These are phyloP conservation scores for Gila robusta DNA, from an alignment of 2,797 vertebrate species.

Conservation along the genomic window DNA sequence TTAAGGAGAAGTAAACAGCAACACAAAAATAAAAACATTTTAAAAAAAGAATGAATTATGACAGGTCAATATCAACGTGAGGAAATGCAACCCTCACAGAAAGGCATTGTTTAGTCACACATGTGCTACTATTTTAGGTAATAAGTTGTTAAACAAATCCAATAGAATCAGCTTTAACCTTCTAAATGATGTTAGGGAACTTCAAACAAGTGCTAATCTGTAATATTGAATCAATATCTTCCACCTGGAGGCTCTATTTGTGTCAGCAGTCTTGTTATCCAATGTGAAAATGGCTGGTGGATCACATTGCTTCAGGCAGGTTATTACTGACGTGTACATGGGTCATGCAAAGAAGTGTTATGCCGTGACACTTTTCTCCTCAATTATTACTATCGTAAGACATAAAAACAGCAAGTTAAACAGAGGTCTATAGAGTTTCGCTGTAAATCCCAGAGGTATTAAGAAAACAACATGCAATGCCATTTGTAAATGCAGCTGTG, in stretches of 20 bases:
- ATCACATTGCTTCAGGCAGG: slow-evolving; percentile 16
- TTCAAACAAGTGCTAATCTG: slow-evolving; percentile 31
- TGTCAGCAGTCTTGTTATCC: slow-evolving; percentile 19
- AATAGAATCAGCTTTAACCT: background rate
- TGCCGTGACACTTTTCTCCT: slow-evolving; percentile 56
- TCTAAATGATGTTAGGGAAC: slow-evolving; percentile 12
- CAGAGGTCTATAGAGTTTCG: slow-evolving; percentile 31
- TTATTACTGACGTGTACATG: slow-evolving; percentile 33
- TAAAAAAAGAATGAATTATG: slow-evolving; percentile 23
- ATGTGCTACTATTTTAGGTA: slow-evolving; percentile 13
- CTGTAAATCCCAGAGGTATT: slow-evolving; percentile 44
- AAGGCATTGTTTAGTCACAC: slow-evolving; percentile 16
- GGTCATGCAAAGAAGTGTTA: slow-evolving; percentile 51
- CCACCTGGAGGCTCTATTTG: background rate
- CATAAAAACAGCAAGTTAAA: slow-evolving; percentile 45
- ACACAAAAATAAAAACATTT: slow-evolving; percentile 44
- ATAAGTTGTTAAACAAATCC: slow-evolving; percentile 13
- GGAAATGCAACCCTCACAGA: slow-evolving; percentile 30
- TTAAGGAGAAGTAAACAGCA: slow-evolving; percentile 75
- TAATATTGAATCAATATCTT: background rate
- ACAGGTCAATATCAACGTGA: slow-evolving; percentile 18
- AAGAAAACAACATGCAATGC: slow-evolving; percentile 49
- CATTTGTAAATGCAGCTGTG: slow-evolving; percentile 39
- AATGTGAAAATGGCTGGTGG: slow-evolving; percentile 34
- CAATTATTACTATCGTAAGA: slow-evolving; percentile 58